These are phyloP conservation scores for Chironomus riparius DNA, from an alignment of 2,888 invertebrate genomes.

Conservation along the genomic window DNA sequence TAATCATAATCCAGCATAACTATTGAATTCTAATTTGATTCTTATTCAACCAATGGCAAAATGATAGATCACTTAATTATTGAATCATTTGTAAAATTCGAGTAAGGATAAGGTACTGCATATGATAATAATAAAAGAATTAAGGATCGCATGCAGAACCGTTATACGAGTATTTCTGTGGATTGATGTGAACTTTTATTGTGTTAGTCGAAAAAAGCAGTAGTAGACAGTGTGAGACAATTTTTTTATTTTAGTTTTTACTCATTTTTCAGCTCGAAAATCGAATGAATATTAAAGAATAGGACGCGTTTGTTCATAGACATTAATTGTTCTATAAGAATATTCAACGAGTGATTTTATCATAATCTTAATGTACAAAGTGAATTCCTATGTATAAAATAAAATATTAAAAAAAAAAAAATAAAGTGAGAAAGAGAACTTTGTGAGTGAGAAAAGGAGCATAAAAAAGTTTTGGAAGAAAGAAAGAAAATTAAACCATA, in stretches of 20 bases:
- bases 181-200: background rate
- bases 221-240: background rate
- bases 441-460: background rate
- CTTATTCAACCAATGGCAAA: background rate
- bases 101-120: no score
- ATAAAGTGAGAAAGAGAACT: background rate
- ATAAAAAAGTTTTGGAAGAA: background rate
- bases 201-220: background rate
- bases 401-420: background rate
- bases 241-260: background rate
- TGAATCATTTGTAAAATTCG: no score
- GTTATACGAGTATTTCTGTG: no score
- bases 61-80: no score
- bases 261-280: background rate
- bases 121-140: no score
- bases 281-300: background rate
- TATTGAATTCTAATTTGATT: background rate
- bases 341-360: background rate
- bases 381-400: background rate
- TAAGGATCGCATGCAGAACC: no score
- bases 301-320: background rate
- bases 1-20: background rate
- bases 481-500: background rate
- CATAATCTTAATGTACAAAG: constrained; percentile 8
- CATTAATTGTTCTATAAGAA: background rate